Conservation (phyloP, 30 jellyfish, hydroid and myxozoan genomes). For the Pseudorhiza aurosa region DNA sequence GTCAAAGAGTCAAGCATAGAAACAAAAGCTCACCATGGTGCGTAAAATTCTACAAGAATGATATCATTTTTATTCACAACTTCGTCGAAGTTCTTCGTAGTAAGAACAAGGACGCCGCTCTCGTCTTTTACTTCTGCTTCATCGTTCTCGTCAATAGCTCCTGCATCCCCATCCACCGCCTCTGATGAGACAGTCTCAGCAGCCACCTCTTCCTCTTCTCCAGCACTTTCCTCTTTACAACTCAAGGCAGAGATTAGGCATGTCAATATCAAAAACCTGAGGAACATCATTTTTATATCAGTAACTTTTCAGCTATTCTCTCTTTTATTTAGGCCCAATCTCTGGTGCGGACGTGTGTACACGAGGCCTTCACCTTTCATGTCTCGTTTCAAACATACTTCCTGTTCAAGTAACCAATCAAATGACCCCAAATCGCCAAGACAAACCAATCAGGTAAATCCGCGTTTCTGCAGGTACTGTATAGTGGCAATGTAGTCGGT, state of each 20-base stretch:
- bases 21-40: conserved; percentile 83
- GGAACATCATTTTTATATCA: conserved; percentile 1
- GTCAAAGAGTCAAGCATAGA: too few species aligned
- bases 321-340: conserved; percentile 30
- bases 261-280: background rate
- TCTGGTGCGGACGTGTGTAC: background rate
- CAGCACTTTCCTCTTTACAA: conserved; percentile 21
- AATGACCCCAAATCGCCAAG: conserved; percentile 30
- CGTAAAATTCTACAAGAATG: conserved; percentile 82
- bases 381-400: conserved; percentile 29
- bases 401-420: conserved; percentile 24
- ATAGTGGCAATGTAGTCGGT: too few species aligned
- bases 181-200: background rate
- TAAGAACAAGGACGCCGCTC: conserved; percentile 76
- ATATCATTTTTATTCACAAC: conserved; percentile 66
- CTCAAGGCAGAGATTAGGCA: conserved; percentile 9
- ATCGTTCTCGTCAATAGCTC: background rate
- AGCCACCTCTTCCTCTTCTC: background rate
- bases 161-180: conserved; percentile 11
- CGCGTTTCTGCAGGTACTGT: conserved; percentile 57
- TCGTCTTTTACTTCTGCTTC: conserved; percentile 69
- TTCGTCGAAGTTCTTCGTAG: conserved; percentile 67
- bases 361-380: conserved; percentile 31
- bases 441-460: conserved; percentile 42
- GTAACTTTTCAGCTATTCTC: background rate